These are phyloP conservation scores for Endomychus coccineus DNA, from an alignment of 2,888 invertebrate genomes.

Conservation along the genomic window DNA sequence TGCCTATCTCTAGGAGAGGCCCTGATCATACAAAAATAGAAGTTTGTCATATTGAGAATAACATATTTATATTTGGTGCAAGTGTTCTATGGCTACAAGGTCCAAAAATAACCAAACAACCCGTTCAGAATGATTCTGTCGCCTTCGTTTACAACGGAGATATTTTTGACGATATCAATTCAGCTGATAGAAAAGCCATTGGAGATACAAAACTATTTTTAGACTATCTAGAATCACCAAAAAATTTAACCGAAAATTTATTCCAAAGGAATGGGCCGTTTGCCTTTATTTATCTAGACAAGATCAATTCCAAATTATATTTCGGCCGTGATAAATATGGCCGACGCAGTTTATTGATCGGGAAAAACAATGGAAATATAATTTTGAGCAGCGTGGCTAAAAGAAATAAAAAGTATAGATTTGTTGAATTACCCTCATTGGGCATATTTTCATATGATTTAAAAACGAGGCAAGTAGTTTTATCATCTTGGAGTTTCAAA, in stretches of 20 bases:
- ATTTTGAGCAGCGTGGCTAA: constrained; percentile 50
- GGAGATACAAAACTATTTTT: constrained; percentile 52
- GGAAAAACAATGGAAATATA: constrained; percentile 40
- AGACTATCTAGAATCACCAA: constrained; percentile 36
- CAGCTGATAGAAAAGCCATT: constrained; percentile 29
- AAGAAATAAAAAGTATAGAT: constrained; percentile 48
- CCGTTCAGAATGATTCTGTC: constrained; percentile 54
- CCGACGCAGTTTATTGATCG: constrained; percentile 71
- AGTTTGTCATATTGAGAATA: constrained; percentile 19
- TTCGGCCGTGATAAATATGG: constrained; percentile 84
- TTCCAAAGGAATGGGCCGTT: constrained; percentile 71
- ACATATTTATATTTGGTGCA: constrained; percentile 39
- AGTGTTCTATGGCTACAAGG: constrained; percentile 85
- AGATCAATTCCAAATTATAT: constrained; percentile 52
- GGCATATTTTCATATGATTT: constrained; percentile 52
- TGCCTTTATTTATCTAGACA: constrained; percentile 70
- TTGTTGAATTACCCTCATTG: constrained; percentile 57
- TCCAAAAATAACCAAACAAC: constrained; percentile 55
- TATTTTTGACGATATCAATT: constrained; percentile 52
- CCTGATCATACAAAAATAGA: constrained; percentile 44
- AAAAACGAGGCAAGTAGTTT: constrained; percentile 30
- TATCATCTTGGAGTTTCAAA: constrained; percentile 38
- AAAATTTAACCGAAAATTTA: constrained; percentile 42
- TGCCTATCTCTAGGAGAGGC: constrained; percentile 49
- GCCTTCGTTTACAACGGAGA: constrained; percentile 86